phyloP scores from a whole-genome alignment of 1,140 invertebrate species.

The Ips typographus region DNA sequence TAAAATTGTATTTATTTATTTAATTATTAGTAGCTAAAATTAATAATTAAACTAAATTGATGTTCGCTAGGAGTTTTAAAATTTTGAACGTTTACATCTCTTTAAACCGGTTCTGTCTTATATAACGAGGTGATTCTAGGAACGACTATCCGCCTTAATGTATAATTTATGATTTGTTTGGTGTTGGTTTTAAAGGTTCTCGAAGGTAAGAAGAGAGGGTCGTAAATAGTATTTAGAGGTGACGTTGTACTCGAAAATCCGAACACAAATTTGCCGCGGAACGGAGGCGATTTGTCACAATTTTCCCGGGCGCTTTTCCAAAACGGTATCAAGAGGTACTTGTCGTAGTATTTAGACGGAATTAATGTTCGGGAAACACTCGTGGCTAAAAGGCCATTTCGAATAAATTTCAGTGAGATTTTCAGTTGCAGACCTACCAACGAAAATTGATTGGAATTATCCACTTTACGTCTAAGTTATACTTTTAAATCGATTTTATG shows the following conservation, averaged over 20 bases:
- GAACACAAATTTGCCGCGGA: slow-evolving; percentile 3
- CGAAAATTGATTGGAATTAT: slow-evolving; percentile 18
- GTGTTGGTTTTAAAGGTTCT: too few species aligned
- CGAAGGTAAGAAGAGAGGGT: too few species aligned
- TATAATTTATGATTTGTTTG: too few species aligned
- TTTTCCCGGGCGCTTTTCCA: slow-evolving; percentile 28
- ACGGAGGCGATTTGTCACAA: slow-evolving; percentile 23
- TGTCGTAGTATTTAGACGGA: slow-evolving; percentile 26
- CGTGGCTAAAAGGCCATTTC: slow-evolving; percentile 15
- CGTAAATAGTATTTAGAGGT: neutral
- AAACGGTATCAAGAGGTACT: slow-evolving; percentile 25
- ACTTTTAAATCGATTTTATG: too few species aligned
- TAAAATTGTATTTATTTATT: too few species aligned
- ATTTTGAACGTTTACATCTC: too few species aligned
- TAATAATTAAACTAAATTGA: too few species aligned
- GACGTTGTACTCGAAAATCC: neutral
- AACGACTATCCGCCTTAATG: too few species aligned
- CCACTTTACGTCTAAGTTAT: neutral
- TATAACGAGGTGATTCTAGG: too few species aligned
- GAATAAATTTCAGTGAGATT: slow-evolving; percentile 14
- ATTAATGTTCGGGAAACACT: slow-evolving; percentile 32
- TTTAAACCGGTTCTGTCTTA: too few species aligned
- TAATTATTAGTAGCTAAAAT: too few species aligned
- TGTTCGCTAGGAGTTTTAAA: too few species aligned
- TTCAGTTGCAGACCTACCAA: slow-evolving; percentile 8